Percentiles rank a stretch among this genome's conserved stretches.
Conservation (phyloP, 2,797 vertebrate species). For the Sebastes umbrosus region DNA sequence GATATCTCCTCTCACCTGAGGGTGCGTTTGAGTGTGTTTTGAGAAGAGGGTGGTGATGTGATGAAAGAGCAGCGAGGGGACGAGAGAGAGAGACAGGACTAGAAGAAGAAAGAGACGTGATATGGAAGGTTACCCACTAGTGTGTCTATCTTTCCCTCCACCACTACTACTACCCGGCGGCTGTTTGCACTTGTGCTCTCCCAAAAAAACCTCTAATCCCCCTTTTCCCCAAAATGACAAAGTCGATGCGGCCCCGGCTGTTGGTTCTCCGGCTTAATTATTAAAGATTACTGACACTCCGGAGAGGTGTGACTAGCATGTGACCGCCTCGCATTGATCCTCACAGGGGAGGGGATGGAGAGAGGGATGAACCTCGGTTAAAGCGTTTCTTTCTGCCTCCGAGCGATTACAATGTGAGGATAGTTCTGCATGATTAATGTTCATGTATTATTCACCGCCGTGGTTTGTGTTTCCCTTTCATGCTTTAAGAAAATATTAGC, state of each 20-base stretch:
- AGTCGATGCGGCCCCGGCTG: not conserved
- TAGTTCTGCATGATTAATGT: slow-evolving; percentile 64
- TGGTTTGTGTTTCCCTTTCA: slow-evolving; percentile 56
- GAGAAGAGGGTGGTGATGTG: not conserved
- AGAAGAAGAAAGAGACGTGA: not conserved
- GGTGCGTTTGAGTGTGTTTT: not conserved
- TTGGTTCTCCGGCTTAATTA: slow-evolving; percentile 47
- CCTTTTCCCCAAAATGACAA: slow-evolving; percentile 18
- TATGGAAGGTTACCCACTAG: not conserved
- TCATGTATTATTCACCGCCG: slow-evolving; percentile 65
- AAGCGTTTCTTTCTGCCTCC: slow-evolving; percentile 30
- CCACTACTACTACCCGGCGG: not conserved
- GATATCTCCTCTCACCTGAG: slow-evolving; percentile 34
- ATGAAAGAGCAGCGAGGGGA: slow-evolving; percentile 7
- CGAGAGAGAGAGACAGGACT: not conserved
- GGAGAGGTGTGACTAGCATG: slow-evolving; percentile 57
- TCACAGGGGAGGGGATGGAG: not conserved
- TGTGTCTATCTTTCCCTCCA: not conserved
- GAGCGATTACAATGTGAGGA: slow-evolving; percentile 47
- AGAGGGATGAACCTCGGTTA: slow-evolving; percentile 50
- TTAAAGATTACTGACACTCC: slow-evolving; percentile 38
- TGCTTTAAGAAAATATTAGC: slow-evolving; percentile 67
- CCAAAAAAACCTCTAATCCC: slow-evolving; percentile 14
- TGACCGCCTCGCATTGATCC: slow-evolving; percentile 44
- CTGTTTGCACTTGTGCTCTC: slow-evolving; percentile 33